A percentile compares a stretch with the other conserved stretches of the same genome.
Evolutionary conservation across 2,113 vertebrate genomes (phyloP).

Genomic region (Periophthalmus modestus): DNA sequence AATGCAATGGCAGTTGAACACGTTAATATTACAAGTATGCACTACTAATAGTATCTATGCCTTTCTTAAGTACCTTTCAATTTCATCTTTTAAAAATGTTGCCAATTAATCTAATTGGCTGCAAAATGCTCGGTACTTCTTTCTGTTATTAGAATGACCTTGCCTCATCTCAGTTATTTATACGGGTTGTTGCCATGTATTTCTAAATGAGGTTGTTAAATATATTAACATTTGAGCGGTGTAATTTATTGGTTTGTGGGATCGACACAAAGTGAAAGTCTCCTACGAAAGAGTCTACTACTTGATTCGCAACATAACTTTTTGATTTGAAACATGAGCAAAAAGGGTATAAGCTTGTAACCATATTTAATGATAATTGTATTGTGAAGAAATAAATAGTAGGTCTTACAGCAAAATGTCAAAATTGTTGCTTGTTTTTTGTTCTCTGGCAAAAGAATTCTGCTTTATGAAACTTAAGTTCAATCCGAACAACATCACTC

Average conservation of each 20-base stretch:
- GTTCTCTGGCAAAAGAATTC: slow-evolving; percentile 4
- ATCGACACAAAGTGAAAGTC: too few relatives aligned
- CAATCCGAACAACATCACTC: slow-evolving; percentile 67
- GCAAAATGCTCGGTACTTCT: not conserved
- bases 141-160: not conserved
- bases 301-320: too few relatives aligned
- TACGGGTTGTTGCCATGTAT: not conserved
- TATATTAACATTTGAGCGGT: not conserved
- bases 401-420: not conserved
- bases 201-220: not conserved
- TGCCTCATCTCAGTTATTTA: not conserved
- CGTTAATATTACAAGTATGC: not conserved
- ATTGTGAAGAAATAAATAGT: not conserved
- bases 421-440: not conserved
- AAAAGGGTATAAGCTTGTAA: not conserved
- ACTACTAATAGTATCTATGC: not conserved
- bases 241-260: not conserved
- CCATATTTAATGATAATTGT: not conserved
- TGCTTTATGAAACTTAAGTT: slow-evolving; percentile 62
- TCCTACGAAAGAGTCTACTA: too few relatives aligned
- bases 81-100: not conserved
- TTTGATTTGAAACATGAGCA: too few relatives aligned
- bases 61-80: not conserved
- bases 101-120: not conserved
- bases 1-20: not conserved